phyloP scores from a whole-genome alignment of 37 sponge, comb jelly and placozoan species.

The Beroe ovata region DNA sequence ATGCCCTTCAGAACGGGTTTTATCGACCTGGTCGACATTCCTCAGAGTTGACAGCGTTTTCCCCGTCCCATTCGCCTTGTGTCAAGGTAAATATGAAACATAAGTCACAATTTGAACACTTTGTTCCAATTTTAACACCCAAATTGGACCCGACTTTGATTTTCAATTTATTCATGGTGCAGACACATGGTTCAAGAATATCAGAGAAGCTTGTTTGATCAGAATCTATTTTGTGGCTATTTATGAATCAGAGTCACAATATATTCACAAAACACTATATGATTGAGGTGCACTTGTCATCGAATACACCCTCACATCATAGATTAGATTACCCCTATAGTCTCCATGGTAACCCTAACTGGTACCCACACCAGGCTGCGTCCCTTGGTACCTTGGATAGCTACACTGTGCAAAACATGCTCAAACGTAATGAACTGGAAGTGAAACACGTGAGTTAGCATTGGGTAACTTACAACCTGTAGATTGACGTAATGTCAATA shows the following conservation, averaged over 20 bases:
- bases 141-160: too few species aligned
- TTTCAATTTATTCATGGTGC: too few species aligned
- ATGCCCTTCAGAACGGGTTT: neutral
- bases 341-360: neutral
- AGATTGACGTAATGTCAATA: too few species aligned
- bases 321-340: neutral
- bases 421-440: constrained; percentile 7
- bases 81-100: neutral
- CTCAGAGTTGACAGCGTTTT: neutral
- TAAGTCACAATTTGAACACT: too few species aligned
- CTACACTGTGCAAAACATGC: constrained; percentile 49
- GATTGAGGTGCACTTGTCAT: neutral
- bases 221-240: too few species aligned
- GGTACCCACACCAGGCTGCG: neutral
- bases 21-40: neutral
- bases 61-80: neutral
- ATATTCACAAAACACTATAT: too few species aligned
- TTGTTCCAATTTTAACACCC: too few species aligned
- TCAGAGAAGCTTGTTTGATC: too few species aligned
- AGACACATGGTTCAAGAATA: too few species aligned
- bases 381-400: constrained; percentile 28
- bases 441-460: constrained; percentile 6
- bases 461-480: too few species aligned
- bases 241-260: too few species aligned
- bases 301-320: neutral